These are phyloP conservation scores for Phyllotis vaccarum DNA, from an alignment of 2,797 vertebrate genomes.

Conservation along the genomic window DNA sequence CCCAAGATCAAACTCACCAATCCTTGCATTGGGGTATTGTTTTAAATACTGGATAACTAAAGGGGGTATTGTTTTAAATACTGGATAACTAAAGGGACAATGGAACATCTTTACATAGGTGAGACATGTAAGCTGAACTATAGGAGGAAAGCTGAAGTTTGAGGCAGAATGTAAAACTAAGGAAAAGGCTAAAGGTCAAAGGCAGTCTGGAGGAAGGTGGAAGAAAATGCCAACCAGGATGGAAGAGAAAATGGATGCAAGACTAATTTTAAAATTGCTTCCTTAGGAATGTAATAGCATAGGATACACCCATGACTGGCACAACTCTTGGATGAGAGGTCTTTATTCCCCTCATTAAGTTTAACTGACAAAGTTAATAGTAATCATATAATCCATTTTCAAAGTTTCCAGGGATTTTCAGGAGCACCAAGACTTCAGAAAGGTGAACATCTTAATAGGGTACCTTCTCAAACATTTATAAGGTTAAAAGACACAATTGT, in stretches of 20 bases:
- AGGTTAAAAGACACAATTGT: not conserved
- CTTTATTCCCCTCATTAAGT: not conserved
- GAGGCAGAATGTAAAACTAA: not conserved
- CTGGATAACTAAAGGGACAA: too few relatives aligned
- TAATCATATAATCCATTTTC: slow-evolving; percentile 86
- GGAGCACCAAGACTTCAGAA: slow-evolving; percentile 23
- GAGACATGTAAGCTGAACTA: not conserved
- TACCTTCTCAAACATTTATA: not conserved
- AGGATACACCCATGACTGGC: not conserved
- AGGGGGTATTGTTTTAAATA: not conserved
- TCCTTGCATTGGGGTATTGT: not conserved
- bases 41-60: not conserved
- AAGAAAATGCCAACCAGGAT: not conserved
- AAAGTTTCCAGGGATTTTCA: slow-evolving; percentile 88
- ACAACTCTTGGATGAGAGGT: not conserved
- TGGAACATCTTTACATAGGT: not conserved
- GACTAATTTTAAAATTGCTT: not conserved
- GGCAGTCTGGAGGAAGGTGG: too few relatives aligned
- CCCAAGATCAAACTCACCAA: not conserved
- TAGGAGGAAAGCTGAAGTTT: not conserved
- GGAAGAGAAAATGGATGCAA: not conserved
- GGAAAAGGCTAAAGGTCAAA: not conserved
- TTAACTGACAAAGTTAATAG: slow-evolving; percentile 80
- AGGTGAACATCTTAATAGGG: not conserved
- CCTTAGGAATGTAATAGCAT: not conserved